Evolutionary conservation across 2,113 vertebrate species (phyloP).

Genomic region (Strix aluco): DNA sequence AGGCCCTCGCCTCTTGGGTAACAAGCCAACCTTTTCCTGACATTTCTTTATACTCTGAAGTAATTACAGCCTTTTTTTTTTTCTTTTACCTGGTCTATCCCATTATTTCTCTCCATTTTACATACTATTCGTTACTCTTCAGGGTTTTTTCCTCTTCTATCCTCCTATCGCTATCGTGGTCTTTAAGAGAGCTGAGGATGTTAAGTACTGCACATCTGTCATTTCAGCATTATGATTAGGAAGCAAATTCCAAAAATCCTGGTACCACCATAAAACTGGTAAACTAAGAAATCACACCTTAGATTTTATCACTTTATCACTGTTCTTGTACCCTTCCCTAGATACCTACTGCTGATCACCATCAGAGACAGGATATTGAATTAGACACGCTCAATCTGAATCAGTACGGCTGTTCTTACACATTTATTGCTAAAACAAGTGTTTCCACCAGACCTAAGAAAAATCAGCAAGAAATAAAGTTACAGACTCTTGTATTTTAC

Average conservation of each 20-base stretch:
- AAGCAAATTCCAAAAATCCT: not conserved
- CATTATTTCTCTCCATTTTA: not conserved
- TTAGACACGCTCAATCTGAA: not conserved
- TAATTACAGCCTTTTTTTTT: not conserved
- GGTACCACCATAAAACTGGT: not conserved
- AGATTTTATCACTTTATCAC: not conserved
- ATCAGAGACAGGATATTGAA: slow-evolving; percentile 16
- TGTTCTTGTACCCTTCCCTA: not conserved
- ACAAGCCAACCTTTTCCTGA: not conserved
- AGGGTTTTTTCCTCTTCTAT: not conserved
- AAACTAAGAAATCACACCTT: not conserved
- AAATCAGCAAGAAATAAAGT: not conserved
- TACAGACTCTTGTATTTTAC: not conserved
- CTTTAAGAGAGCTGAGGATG: not conserved
- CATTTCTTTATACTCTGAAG: not conserved
- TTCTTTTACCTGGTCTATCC: not conserved
- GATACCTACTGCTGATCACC: not conserved
- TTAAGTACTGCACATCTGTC: not conserved
- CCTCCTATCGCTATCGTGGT: not conserved
- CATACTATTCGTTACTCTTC: not conserved
- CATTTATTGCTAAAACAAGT: slow-evolving; percentile 8
- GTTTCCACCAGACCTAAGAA: not conserved
- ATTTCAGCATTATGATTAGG: not conserved
- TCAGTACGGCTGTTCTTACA: not conserved
- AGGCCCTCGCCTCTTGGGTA: not conserved